Percentiles rank a stretch among this genome's conserved stretches.
These are phyloP conservation scores for Brachionus koreanus DNA, from an alignment of 1,140 invertebrate species.

Conservation along the genomic window DNA sequence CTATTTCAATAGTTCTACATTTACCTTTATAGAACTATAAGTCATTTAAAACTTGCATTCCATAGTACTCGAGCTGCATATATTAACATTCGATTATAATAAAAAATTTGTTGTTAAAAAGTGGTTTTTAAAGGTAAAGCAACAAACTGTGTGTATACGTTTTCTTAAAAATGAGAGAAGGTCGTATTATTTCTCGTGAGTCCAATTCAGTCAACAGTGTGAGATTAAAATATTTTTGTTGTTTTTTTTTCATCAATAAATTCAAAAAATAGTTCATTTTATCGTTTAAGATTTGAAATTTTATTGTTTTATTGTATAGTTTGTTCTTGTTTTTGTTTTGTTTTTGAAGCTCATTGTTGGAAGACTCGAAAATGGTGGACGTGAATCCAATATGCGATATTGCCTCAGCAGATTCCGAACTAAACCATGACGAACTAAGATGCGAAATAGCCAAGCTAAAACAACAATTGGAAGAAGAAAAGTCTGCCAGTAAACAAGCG, in stretches of 20 bases:
- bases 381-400: not conserved
- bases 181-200: not conserved
- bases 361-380: not conserved
- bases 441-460: not conserved
- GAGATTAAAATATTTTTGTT: not conserved
- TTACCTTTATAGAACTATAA: not conserved
- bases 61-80: not conserved
- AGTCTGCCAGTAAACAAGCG: conserved; percentile 38
- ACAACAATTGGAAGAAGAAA: conserved; percentile 39
- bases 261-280: not conserved
- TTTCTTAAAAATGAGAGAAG: not conserved
- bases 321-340: not conserved
- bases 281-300: not conserved
- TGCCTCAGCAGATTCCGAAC: not conserved
- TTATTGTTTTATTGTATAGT: not conserved
- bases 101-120: not conserved
- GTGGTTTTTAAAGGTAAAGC: not conserved
- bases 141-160: not conserved
- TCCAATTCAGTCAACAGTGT: not conserved
- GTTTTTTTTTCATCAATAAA: not conserved
- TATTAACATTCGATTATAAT: not conserved
- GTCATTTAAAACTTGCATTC: not conserved
- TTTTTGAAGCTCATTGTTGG: not conserved
- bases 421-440: not conserved
- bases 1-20: not conserved